These are phyloP conservation scores for Abscondita cerata DNA, from an alignment of 2,888 invertebrate species.

Conservation along the genomic window DNA sequence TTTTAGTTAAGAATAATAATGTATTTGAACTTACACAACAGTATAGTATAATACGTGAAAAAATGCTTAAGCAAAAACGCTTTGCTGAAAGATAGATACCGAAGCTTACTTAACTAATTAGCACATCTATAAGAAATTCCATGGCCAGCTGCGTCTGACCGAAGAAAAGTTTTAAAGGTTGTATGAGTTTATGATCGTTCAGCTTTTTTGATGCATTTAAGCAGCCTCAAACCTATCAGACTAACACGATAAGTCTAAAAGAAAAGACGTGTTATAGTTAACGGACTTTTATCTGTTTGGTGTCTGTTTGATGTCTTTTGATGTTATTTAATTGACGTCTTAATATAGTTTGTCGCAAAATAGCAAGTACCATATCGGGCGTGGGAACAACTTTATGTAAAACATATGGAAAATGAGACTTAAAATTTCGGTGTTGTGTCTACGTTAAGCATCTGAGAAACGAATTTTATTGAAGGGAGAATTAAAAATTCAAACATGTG, in stretches of 20 bases:
- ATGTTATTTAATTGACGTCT: conserved; percentile 14
- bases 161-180: conserved; percentile 44
- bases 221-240: conserved; percentile 41
- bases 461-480: conserved; percentile 13
- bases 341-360: conserved; percentile 6
- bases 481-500: conserved; percentile 16
- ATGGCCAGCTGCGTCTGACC: conserved; percentile 49
- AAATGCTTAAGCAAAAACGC: conserved; percentile 27
- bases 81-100: conserved; percentile 45
- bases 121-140: conserved; percentile 58
- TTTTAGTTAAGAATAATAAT: no score
- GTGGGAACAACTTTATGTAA: conserved; percentile 23
- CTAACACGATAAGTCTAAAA: conserved; percentile 49
- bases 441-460: conserved; percentile 19
- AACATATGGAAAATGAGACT: conserved; percentile 20
- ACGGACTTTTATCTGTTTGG: conserved; percentile 31
- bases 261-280: conserved; percentile 45
- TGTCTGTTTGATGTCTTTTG: conserved; percentile 7
- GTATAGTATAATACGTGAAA: conserved; percentile 7
- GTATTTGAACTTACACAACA: neutral
- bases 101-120: conserved; percentile 55
- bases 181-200: conserved; percentile 47
- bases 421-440: conserved; percentile 23
- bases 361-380: conserved; percentile 4
- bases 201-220: conserved; percentile 47